phyloP scores from a whole-genome alignment of 2,888 invertebrate genomes.

The Augiades crinisus region DNA sequence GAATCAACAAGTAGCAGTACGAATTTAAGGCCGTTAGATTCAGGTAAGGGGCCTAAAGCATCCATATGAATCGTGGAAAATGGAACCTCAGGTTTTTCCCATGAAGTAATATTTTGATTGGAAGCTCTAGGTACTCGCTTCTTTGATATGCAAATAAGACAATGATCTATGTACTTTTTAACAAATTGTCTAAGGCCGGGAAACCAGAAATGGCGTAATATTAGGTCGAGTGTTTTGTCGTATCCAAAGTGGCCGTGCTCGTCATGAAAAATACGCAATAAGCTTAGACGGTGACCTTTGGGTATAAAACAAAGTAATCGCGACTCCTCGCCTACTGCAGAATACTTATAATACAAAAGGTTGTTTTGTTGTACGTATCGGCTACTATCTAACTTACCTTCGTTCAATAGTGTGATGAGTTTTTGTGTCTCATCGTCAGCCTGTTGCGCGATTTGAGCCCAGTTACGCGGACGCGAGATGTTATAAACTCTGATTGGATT shows the following conservation, averaged over 20 bases:
- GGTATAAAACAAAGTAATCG: constrained; percentile 29
- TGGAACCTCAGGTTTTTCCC: constrained; percentile 16
- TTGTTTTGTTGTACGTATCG: constrained; percentile 20
- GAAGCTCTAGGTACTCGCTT: constrained; percentile 18
- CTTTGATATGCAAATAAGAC: constrained; percentile 16
- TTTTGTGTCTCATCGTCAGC: constrained; percentile 28
- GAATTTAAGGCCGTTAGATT: constrained; percentile 15
- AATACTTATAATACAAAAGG: constrained; percentile 26
- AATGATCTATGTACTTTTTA: constrained; percentile 16
- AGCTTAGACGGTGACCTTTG: constrained; percentile 30
- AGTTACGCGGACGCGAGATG: constrained; percentile 24
- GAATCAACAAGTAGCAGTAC: constrained; percentile 23
- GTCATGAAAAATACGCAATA: constrained; percentile 30
- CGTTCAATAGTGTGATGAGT: constrained; percentile 11
- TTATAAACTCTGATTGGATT: constrained; percentile 25
- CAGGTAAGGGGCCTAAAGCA: constrained; percentile 20
- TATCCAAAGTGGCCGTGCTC: constrained; percentile 20
- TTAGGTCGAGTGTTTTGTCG: constrained; percentile 24
- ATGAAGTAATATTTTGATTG: constrained; percentile 5
- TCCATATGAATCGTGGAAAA: constrained; percentile 15
- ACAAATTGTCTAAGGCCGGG: constrained; percentile 19
- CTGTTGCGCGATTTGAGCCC: constrained; percentile 31
- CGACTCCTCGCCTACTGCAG: constrained; percentile 21
- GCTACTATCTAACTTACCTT: constrained; percentile 22
- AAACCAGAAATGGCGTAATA: constrained; percentile 28